Evolutionary conservation across 2,113 vertebrate genomes (phyloP), one percentile per base, ranked within the genome.

Genomic region (Syngnathus scovelli): DNA sequence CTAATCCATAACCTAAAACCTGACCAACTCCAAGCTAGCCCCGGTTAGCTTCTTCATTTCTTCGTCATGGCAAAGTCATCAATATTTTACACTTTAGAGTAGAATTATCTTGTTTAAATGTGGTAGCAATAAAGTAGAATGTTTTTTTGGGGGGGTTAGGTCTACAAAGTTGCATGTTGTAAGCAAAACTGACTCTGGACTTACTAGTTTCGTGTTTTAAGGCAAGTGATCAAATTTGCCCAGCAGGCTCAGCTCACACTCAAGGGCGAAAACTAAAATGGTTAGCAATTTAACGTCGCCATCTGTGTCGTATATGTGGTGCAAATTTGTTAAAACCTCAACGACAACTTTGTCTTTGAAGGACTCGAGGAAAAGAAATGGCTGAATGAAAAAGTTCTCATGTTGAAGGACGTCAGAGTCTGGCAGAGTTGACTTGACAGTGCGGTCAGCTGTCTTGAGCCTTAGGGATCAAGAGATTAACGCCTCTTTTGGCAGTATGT

Each of bases 391-490:
- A 70, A 52, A 36, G 4, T 5, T 44, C 55, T 59, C 52, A 21
- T 37, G 49, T 64, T 72, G 61, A 66, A 68, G 43, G 46, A 33
- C 65, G 70, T 51, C 39, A 27, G 12, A 48, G 65, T 61, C 55
- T 74, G 52, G 56, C 60, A 70, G 52, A 75, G 71, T 48, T 68
- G 49, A 64, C 61, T 71, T 36, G 72, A 76, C 78, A 64, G 62
- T 9, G 54, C 54, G 19, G 71, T 75, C 74, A 72, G 82, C 74
- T 86, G 83, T 83, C 76, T 79, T 76, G 77, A 85, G 80, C 79
- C 64, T 66, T 7, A 2, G 4, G 68, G 86, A 89, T 90, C 79
- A 88, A 85, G 70, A 87, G 87, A 91, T 90, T 89, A 90, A 82
- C 87, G 72, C 51, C 70, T 67, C 59, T 21, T 79, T 84, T 62